A percentile compares a stretch with the other conserved stretches of the same genome.
Evolutionary conservation across 2,113 vertebrate genomes (phyloP).

Genomic region (Atrichornis clamosus): DNA sequence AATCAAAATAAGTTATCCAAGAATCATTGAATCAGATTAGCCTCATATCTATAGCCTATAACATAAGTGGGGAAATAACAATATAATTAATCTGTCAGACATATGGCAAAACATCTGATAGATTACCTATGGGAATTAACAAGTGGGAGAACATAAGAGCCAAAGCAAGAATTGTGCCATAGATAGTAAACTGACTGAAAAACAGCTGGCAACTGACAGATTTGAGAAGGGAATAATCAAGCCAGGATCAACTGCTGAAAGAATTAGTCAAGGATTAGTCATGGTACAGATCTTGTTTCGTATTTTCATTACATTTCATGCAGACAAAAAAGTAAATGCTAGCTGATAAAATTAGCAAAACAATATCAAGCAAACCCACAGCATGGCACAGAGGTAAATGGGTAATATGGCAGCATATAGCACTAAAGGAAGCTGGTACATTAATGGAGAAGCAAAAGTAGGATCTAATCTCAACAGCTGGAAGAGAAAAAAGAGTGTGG

Average conservation of each 20-base stretch:
- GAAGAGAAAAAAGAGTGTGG: background rate
- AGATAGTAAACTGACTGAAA: background rate
- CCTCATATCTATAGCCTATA: background rate
- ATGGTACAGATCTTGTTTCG: background rate
- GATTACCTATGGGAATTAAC: background rate
- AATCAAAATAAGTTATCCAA: background rate
- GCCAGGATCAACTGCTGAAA: background rate
- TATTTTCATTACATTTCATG: background rate
- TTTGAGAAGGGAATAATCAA: background rate
- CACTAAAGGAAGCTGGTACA: background rate
- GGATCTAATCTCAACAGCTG: background rate
- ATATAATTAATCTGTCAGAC: background rate
- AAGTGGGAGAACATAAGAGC: background rate
- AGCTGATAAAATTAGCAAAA: background rate
- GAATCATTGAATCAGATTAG: background rate
- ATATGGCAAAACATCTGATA: background rate
- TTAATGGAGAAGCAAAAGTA: background rate
- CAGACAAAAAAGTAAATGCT: background rate
- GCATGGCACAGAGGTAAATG: background rate
- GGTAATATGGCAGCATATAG: background rate
- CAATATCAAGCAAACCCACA: background rate
- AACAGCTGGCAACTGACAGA: background rate
- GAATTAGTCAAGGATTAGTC: background rate
- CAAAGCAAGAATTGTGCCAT: background rate
- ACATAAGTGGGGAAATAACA: background rate